A percentile compares a stretch with the other conserved stretches of the same genome.
phyloP scores from a whole-genome alignment of 1,140 invertebrate genomes.

The Drosophila willistoni region DNA sequence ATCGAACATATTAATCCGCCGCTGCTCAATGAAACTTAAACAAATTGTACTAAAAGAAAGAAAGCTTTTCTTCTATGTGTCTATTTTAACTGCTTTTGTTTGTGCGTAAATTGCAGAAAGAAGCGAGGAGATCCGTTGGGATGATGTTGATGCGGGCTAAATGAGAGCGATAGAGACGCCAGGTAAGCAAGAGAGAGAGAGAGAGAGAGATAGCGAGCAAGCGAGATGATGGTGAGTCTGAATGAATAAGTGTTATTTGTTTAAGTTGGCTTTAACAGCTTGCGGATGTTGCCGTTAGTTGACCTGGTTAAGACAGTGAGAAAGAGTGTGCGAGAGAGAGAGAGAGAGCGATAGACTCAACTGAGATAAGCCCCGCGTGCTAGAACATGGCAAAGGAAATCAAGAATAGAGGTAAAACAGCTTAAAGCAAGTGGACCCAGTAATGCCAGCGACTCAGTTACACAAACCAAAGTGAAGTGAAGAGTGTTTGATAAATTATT shows the following conservation, averaged over 20 bases:
- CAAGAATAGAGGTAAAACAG: slow-evolving; percentile 17
- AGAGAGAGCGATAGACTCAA: slow-evolving; percentile 14
- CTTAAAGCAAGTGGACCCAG: slow-evolving; percentile 8
- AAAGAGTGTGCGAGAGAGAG: too few species aligned
- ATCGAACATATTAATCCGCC: slow-evolving; percentile 52
- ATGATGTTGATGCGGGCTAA: slow-evolving; percentile 44
- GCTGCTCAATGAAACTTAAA: slow-evolving; percentile 35
- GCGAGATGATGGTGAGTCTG: slow-evolving; percentile 31
- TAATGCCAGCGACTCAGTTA: slow-evolving; percentile 1
- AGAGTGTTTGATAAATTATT: slow-evolving; percentile 16
- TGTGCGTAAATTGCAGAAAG: slow-evolving; percentile 54
- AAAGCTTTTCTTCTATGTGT: slow-evolving; percentile 38
- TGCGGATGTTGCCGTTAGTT: slow-evolving; percentile 76
- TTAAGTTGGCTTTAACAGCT: slow-evolving; percentile 76
- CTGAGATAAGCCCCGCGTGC: slow-evolving; percentile 41
- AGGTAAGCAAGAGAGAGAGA: slow-evolving; percentile 1
- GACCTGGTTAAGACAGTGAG: slow-evolving; percentile 65
- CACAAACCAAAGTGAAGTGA: background rate
- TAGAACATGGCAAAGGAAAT: slow-evolving; percentile 26
- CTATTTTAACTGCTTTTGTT: slow-evolving; percentile 25
- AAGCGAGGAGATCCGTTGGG: slow-evolving; percentile 3
- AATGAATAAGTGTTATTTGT: slow-evolving; percentile 73
- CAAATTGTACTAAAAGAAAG: slow-evolving; percentile 54
- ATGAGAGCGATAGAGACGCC: background rate
- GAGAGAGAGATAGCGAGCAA: slow-evolving; percentile 9